These are phyloP conservation scores for Chrosomus eos DNA, from an alignment of 2,797 vertebrate species.

Conservation along the genomic window DNA sequence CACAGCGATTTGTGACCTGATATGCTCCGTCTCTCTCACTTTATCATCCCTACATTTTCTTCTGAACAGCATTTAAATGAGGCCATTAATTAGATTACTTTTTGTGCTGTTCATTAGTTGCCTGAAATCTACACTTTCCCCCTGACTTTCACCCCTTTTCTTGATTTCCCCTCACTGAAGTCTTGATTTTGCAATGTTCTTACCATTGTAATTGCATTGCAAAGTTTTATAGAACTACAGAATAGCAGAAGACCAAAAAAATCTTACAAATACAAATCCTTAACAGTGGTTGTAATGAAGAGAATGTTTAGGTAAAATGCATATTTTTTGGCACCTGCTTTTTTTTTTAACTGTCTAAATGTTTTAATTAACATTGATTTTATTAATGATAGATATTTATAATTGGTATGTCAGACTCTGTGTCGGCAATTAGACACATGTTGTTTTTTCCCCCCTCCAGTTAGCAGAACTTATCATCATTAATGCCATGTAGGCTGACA, in stretches of 20 bases:
- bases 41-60: neutral
- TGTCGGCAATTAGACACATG: neutral
- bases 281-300: neutral
- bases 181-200: neutral
- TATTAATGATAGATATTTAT: neutral
- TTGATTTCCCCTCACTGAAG: neutral
- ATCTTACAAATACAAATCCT: neutral
- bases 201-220: neutral
- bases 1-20: slow-evolving; percentile 34
- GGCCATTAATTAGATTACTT: slow-evolving; percentile 13
- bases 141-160: neutral
- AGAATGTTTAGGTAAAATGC: neutral
- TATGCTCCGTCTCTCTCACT: neutral
- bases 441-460: neutral
- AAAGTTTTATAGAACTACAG: neutral
- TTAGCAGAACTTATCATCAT: slow-evolving; percentile 5
- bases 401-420: neutral
- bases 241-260: neutral
- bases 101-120: slow-evolving; percentile 14
- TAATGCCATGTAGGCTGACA: neutral
- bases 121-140: neutral
- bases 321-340: neutral
- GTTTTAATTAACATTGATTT: neutral
- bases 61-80: slow-evolving; percentile 13
- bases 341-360: neutral